Evolutionary conservation across 2,113 vertebrate species (phyloP).

Genomic region (Vimba vimba): DNA sequence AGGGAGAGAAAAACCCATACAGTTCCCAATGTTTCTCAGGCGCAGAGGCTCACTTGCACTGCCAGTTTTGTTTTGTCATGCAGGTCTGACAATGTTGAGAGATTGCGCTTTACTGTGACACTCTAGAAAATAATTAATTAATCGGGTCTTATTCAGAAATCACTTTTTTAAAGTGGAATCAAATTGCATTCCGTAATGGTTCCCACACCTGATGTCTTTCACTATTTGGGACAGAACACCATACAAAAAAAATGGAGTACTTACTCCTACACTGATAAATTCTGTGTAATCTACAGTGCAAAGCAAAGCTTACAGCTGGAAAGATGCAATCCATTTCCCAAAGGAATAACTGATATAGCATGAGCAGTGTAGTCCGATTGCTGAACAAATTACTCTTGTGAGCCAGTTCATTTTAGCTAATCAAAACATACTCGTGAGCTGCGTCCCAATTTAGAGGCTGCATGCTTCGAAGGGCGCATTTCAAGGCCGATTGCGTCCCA

Average conservation of each 20-base stretch:
- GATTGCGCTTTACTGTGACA: conserved; percentile 1
- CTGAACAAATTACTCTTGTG: background rate
- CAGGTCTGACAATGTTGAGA: background rate
- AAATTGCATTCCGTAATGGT: background rate
- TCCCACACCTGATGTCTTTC: background rate
- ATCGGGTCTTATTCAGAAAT: background rate
- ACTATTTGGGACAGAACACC: background rate
- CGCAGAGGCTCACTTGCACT: background rate
- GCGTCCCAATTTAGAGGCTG: too few relatives aligned
- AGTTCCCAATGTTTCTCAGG: background rate
- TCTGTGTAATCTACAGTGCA: background rate
- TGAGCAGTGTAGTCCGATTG: background rate
- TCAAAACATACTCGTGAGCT: too few relatives aligned
- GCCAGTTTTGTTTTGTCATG: background rate
- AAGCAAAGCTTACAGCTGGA: background rate
- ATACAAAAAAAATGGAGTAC: background rate
- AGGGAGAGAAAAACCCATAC: conserved; percentile 16
- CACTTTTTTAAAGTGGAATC: background rate
- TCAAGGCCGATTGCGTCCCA: too few relatives aligned
- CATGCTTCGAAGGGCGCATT: too few relatives aligned
- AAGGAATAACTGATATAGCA: background rate
- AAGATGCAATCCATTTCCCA: background rate
- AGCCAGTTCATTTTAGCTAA: too few relatives aligned
- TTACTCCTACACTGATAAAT: background rate
- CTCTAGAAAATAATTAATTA: background rate